A percentile compares a stretch with the other conserved stretches of the same genome.
Conservation (phyloP, 2,888 invertebrate species). For the Halictus quadricinctus region DNA sequence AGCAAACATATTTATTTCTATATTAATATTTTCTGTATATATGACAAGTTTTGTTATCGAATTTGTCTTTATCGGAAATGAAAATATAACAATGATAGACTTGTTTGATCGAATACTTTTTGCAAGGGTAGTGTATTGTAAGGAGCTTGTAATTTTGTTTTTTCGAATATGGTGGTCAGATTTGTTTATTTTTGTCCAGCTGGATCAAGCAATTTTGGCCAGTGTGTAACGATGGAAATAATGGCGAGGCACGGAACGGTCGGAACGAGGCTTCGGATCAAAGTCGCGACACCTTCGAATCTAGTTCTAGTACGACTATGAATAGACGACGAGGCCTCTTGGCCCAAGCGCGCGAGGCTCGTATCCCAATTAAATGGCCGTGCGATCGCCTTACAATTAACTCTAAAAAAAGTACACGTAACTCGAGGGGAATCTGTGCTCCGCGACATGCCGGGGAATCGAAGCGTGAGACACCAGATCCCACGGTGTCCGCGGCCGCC, state of each 20-base stretch:
- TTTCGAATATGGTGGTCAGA: neutral
- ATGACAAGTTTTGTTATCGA: too few species aligned
- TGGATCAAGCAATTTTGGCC: neutral
- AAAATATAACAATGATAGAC: neutral
- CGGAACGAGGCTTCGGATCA: slow-evolving; percentile 78
- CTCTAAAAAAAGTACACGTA: slow-evolving; percentile 36
- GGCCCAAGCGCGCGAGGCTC: slow-evolving; percentile 73
- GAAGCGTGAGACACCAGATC: slow-evolving; percentile 12
- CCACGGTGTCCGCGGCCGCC: slow-evolving; percentile 1
- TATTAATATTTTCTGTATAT: neutral
- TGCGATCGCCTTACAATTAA: slow-evolving; percentile 69
- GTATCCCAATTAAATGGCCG: slow-evolving; percentile 71
- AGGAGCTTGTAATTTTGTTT: neutral
- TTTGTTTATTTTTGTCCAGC: slow-evolving; percentile 11
- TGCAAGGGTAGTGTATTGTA: neutral
- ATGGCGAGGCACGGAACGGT: slow-evolving; percentile 38
- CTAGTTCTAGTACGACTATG: slow-evolving; percentile 81
- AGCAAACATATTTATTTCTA: neutral
- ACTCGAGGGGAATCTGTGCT: slow-evolving; percentile 18
- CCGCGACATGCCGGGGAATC: neutral
- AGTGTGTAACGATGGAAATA: slow-evolving; percentile 29
- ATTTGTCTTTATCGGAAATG: neutral
- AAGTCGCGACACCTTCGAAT: slow-evolving; percentile 78
- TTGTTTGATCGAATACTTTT: neutral
- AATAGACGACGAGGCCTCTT: slow-evolving; percentile 80